Evolutionary conservation across 2,888 invertebrate species (phyloP), one percentile per base, ranked within the genome.

Genomic region (Melipona beecheii): DNA sequence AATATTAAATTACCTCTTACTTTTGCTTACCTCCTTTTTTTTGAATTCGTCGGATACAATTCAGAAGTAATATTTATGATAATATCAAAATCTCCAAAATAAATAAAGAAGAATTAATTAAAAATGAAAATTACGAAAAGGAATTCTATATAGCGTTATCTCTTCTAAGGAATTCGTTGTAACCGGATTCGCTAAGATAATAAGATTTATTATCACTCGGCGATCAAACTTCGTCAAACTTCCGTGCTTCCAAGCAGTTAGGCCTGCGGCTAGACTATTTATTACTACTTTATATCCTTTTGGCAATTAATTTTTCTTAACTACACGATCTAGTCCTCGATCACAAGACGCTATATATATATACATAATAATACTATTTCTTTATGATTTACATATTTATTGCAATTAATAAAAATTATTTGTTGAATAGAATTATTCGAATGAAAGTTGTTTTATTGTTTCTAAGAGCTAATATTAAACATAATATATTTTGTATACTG

Each of bases 191-290:
- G 77, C 81, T 76, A 73, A 76, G 89, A 89, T 92, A 91, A 91
- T 88, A 89, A 90, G 90, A 91, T 92, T 92, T 91, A 91, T 90
- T 89, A 87, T 80, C 83, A 83, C 75, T 86, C 81, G 71, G 78
- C 84, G 85, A 62, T 43, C 75, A 83, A 87, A 84, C 86, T 83
- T 83, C 85, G 77, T 88, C 77, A 87, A 87, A 90, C 87, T 86
- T 89, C 83, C 81, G 79, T 68, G 64, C 78, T 70, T 75, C 71
- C 60, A 68, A 36, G 56, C 43, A 11, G 43, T 43, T 43, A 56
- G 31, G 24, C 71, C 79, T 60, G 52, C 4, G 77, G 73, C 65
- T 54, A 78, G 24, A 65, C 76, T 70, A 80, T 65, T 72, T 73
- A 62, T 54, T n/a, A 9, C 43, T 58, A 58, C 15, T 36, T 50